These are phyloP conservation scores for Dendroctonus valens DNA, from an alignment of 1,140 invertebrate species.

Conservation along the genomic window DNA sequence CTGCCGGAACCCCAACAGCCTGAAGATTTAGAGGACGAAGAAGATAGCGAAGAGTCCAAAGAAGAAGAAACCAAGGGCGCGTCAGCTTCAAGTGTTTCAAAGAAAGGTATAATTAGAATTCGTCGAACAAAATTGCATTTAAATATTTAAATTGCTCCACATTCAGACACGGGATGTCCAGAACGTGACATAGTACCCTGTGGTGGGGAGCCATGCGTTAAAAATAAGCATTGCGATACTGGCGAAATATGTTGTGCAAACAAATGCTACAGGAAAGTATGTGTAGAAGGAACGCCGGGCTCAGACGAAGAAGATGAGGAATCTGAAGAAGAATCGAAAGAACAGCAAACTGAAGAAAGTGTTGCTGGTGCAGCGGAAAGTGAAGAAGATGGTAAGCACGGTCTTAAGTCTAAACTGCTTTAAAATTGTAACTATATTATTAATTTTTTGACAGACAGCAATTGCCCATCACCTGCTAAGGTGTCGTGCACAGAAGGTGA, in stretches of 20 bases:
- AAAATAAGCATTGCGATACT: constrained; percentile 19
- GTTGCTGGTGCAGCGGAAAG: constrained; percentile 47
- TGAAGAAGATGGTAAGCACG: constrained; percentile 18
- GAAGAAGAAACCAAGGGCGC: constrained; percentile 32
- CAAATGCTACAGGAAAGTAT: constrained; percentile 32
- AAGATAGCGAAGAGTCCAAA: constrained; percentile 51
- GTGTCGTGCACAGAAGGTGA: constrained; percentile 27
- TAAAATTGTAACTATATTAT: constrained; percentile 9
- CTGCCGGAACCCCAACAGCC: constrained; percentile 20
- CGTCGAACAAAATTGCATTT: no score
- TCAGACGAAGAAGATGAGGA: constrained; percentile 44
- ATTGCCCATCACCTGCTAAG: constrained; percentile 24
- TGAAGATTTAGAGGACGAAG: constrained; percentile 38
- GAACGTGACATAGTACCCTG: constrained; percentile 42
- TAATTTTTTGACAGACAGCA: constrained; percentile 7
- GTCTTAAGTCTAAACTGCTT: background rate
- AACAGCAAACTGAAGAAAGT: constrained; percentile 33
- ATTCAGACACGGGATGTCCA: constrained; percentile 22
- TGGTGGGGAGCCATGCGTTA: constrained; percentile 20
- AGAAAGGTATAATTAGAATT: constrained; percentile 6
- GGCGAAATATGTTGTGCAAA: constrained; percentile 33
- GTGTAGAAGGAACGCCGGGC: constrained; percentile 20
- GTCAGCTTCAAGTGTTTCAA: background rate
- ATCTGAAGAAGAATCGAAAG: constrained; percentile 39
- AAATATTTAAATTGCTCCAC: constrained; percentile 8